These are phyloP conservation scores for Dromiciops gliroides DNA, from an alignment of 2,113 vertebrate genomes.

Conservation along the genomic window DNA sequence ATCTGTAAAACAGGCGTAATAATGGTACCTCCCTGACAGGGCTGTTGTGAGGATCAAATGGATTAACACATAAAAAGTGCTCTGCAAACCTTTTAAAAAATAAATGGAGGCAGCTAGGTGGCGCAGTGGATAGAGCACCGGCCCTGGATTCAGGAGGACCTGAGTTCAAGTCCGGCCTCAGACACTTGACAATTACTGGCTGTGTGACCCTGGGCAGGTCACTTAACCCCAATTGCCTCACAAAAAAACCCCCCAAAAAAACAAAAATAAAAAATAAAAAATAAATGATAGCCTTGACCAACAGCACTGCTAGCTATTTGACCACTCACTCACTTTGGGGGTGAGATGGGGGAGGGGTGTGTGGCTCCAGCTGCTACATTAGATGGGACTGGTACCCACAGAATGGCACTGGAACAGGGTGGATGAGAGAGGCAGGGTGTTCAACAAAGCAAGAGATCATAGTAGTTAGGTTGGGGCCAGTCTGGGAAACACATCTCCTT, in stretches of 20 bases:
- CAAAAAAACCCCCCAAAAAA: no score
- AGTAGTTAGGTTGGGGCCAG: background rate
- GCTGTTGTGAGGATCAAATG: background rate
- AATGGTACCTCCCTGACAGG: background rate
- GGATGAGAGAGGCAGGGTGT: background rate
- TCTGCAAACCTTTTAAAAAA: background rate
- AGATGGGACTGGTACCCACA: background rate
- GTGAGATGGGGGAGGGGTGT: background rate
- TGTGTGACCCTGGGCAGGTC: no score
- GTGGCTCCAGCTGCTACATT: background rate
- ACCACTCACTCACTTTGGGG: background rate
- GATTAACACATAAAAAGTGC: background rate
- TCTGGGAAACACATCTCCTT: background rate
- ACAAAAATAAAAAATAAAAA: no score
- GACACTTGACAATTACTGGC: no score
- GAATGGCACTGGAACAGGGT: background rate
- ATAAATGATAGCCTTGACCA: background rate
- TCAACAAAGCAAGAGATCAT: background rate
- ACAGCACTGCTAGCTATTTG: background rate
- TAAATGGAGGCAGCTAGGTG: no score
- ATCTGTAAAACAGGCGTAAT: background rate
- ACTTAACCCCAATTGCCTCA: no score
- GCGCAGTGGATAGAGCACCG: no score
- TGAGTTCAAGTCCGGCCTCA: no score
- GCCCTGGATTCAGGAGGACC: no score